A percentile compares a stretch with the other conserved stretches of the same genome.
These are phyloP conservation scores for Tragelaphus strepsiceros DNA, from an alignment of 2,113 vertebrate species.

Conservation along the genomic window DNA sequence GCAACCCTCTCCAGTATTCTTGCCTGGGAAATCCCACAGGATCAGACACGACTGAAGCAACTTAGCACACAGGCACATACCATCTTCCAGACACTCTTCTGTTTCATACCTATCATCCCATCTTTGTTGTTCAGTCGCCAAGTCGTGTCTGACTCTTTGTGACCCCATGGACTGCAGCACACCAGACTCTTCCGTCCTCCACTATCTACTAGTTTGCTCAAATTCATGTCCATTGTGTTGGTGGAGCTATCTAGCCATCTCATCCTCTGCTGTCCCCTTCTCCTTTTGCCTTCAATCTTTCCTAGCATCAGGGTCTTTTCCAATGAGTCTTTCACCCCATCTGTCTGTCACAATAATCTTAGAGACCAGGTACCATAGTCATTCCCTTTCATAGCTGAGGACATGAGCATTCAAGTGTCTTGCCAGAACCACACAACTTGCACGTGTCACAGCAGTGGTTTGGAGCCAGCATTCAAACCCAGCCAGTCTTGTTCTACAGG, in stretches of 20 bases:
- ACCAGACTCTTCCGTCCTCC: neutral
- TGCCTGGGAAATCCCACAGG: neutral
- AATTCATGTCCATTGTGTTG: neutral
- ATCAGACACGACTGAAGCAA: neutral
- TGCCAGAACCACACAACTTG: neutral
- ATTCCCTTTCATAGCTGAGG: neutral
- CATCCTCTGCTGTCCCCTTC: neutral
- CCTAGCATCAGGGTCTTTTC: neutral
- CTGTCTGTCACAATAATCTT: neutral
- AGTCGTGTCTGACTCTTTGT: neutral
- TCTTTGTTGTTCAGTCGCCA: neutral
- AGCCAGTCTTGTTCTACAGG: neutral
- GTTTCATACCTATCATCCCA: neutral
- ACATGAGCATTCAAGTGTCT: neutral
- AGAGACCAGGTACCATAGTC: neutral
- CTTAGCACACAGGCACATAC: neutral
- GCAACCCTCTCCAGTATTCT: neutral
- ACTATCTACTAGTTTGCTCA: neutral
- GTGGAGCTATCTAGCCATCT: neutral
- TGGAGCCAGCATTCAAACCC: neutral
- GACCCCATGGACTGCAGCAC: neutral
- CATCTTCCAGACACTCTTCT: neutral
- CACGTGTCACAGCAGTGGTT: neutral
- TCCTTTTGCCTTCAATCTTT: neutral
- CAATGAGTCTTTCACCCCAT: neutral